Percentiles rank a stretch among this genome's conserved stretches.
Conservation (phyloP, 2,797 vertebrate genomes). For the Nyctibius grandis region DNA sequence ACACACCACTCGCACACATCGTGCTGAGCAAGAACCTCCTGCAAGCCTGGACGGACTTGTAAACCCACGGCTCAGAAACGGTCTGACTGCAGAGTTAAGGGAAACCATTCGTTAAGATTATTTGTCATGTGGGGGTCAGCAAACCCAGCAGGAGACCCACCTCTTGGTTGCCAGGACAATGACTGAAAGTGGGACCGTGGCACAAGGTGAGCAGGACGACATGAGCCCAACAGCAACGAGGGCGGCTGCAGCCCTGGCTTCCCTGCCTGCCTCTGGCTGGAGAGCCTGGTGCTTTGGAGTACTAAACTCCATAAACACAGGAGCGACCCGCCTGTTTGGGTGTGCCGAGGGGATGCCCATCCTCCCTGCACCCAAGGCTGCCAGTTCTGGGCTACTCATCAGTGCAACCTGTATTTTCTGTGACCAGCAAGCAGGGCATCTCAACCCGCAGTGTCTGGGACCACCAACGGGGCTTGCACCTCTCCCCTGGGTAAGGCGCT, state of each 20-base stretch:
- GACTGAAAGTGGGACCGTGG: not conserved
- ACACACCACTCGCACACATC: fast-evolving
- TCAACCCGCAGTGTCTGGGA: not conserved
- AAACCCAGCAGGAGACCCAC: not conserved
- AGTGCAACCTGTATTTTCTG: not conserved
- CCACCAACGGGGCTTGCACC: not conserved
- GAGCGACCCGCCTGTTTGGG: not conserved
- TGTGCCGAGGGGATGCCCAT: not conserved
- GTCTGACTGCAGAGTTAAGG: not conserved
- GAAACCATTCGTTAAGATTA: not conserved
- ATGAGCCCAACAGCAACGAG: not conserved
- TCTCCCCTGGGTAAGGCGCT: not conserved
- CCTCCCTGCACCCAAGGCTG: not conserved
- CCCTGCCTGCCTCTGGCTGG: not conserved
- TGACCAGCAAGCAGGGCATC: not conserved
- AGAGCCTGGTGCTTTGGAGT: not conserved
- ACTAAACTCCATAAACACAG: not conserved
- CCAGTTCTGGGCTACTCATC: not conserved
- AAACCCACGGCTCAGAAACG: fast-evolving
- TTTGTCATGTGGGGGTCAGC: not conserved
- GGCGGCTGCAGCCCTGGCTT: not conserved
- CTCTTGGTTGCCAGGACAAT: not conserved
- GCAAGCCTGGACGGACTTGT: not conserved
- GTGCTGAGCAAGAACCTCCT: not conserved
- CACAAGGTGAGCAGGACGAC: not conserved